A percentile compares a stretch with the other conserved stretches of the same genome.
phyloP scores from a whole-genome alignment of 2,888 invertebrate species.

The Muschampia plurimacula region DNA sequence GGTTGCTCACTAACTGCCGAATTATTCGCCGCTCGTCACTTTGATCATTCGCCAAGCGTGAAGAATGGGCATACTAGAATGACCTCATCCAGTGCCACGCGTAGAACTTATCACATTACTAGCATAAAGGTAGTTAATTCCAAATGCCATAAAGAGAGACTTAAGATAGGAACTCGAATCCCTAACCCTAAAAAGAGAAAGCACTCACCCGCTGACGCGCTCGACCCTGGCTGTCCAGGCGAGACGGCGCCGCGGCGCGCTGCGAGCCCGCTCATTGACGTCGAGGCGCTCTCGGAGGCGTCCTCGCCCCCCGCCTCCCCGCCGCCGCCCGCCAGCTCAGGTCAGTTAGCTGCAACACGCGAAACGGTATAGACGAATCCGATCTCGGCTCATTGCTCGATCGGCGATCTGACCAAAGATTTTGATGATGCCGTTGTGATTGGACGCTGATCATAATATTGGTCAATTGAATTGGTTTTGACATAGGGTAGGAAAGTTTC shows the following conservation, averaged over 20 bases:
- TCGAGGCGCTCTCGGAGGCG: slow-evolving; percentile 87
- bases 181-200: slow-evolving; percentile 38
- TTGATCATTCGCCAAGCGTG: too few species aligned
- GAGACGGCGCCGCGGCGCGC: slow-evolving; percentile 87
- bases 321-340: slow-evolving; percentile 73
- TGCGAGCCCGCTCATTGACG: slow-evolving; percentile 89
- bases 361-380: slow-evolving; percentile 74
- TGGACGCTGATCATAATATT: slow-evolving; percentile 20
- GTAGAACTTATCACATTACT: neutral
- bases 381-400: neutral
- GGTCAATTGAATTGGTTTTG: neutral
- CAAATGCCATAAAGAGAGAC: slow-evolving; percentile 23
- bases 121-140: slow-evolving; percentile 19
- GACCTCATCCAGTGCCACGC: slow-evolving; percentile 26
- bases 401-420: too few species aligned
- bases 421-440: neutral
- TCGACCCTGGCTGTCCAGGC: slow-evolving; percentile 78
- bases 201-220: slow-evolving; percentile 51
- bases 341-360: slow-evolving; percentile 81
- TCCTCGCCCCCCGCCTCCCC: slow-evolving; percentile 82
- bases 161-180: slow-evolving; percentile 35
- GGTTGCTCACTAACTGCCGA: too few species aligned
- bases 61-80: too few species aligned
- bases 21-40: too few species aligned
- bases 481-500: neutral